Evolutionary conservation across 2,113 vertebrate genomes (phyloP), one percentile per base, ranked within the genome.

Genomic region (Morphnarchus princeps): DNA sequence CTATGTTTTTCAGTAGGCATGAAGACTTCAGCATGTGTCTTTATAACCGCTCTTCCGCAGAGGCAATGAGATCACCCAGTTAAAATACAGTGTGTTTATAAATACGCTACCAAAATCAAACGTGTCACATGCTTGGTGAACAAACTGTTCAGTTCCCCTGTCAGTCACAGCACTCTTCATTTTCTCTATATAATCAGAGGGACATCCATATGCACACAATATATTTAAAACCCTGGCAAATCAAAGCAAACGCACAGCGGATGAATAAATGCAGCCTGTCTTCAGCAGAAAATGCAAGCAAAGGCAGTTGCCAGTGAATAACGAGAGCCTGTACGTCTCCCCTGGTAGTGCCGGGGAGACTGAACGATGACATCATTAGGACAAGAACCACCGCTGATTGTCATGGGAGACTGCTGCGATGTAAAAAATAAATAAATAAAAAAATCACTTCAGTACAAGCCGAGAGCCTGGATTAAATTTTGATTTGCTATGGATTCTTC

Each of bases 291-390:
- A 54, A 76, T 13, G 67, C 16, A 71, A 73, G 92, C 79, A 38
- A 20, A 97, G 32, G 89, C 87, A 72, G 61, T 16, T 72, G 52
- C 34, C 54, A 79, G 87, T 5, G 43, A 89, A 11, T 34, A 72
- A n/a, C 0, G 6, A 72, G 57, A 72, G 70, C 47, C 36, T 0
- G 2, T 6, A 2, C 3, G 2, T n/a, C 66, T 81, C 69, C 86
- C 83, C 62, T 55, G 86, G 29, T 4, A 69, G 67, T 0, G 12
- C 54, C 1, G 3, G 40, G 65, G 73, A 86, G 77, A 45, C 76
- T 36, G 80, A 83, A 66, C 9, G 3, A 61, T 79, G 80, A 91
- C 81, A 94, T 84, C 94, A 92, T 11, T 29, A 77, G 9, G 16
- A 84, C 81, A 71, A 84, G 61, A 94, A 47, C 82, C 54, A 36